Conservation (phyloP, 2,888 invertebrate genomes). For the Stenurella melanura region DNA sequence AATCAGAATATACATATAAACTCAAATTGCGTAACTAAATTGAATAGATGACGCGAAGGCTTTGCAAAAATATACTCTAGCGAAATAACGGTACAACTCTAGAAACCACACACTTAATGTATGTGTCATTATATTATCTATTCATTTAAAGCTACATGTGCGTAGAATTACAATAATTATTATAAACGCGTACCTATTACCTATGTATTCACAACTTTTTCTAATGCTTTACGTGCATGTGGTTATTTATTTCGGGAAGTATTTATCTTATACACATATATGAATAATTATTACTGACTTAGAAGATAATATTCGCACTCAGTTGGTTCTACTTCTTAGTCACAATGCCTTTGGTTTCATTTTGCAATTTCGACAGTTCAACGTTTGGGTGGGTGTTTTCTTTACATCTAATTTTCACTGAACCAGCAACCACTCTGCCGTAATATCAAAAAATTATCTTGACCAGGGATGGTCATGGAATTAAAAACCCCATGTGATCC, state of each 20-base stretch:
- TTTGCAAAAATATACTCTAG: not conserved
- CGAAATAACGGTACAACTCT: slow-evolving; percentile 1
- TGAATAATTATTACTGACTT: not conserved
- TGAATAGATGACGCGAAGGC: slow-evolving; percentile 23
- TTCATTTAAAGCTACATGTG: not conserved
- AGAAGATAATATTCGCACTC: not conserved
- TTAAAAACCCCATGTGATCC: no score
- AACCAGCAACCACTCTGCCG: no score
- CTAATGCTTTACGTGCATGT: not conserved
- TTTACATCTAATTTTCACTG: no score
- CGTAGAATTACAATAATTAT: not conserved
- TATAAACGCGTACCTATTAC: not conserved
- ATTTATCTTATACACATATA: not conserved
- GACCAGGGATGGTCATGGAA: no score
- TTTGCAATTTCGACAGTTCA: no score
- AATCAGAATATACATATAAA: slow-evolving; percentile 52
- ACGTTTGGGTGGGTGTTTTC: no score
- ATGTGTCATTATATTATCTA: not conserved
- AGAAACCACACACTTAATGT: not conserved
- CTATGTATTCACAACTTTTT: not conserved
- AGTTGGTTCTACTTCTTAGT: no score
- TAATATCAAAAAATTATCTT: no score
- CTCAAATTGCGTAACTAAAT: slow-evolving; percentile 40
- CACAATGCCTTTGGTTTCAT: no score
- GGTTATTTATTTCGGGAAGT: not conserved